A percentile compares a stretch with the other conserved stretches of the same genome.
Evolutionary conservation across 2,113 vertebrate genomes (phyloP).

Genomic region (Prunella fulvescens): DNA sequence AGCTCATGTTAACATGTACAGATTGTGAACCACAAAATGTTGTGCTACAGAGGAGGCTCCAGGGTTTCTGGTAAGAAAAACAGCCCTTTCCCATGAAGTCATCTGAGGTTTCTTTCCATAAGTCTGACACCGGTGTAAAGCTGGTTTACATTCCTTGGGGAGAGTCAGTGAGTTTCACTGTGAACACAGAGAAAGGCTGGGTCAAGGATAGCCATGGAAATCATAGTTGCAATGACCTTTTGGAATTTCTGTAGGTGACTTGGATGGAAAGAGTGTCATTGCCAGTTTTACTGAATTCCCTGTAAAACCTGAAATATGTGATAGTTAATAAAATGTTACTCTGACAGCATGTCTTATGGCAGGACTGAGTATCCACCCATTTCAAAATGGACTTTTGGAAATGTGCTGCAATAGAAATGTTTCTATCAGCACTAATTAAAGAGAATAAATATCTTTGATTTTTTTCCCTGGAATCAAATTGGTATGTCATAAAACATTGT

Average conservation of each 20-base stretch:
- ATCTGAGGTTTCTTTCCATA: neutral
- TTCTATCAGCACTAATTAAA: neutral
- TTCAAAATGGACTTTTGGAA: neutral
- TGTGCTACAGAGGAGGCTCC: neutral
- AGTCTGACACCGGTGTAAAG: neutral
- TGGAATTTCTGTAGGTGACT: neutral
- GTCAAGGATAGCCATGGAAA: neutral
- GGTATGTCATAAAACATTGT: neutral
- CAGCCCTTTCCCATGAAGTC: neutral
- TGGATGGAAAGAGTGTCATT: neutral
- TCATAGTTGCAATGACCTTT: neutral
- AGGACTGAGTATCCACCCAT: accelerated
- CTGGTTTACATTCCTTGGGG: neutral
- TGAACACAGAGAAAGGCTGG: accelerated
- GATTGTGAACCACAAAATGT: neutral
- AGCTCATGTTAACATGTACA: accelerated
- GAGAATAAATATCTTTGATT: neutral
- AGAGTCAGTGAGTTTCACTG: neutral
- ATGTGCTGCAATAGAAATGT: neutral
- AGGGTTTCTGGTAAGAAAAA: neutral
- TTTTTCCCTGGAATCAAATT: neutral
- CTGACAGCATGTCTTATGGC: neutral
- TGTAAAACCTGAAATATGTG: neutral
- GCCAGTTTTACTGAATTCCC: neutral
- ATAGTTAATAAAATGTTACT: neutral